Base-by-base conservation (phyloP, 2,797 vertebrate genomes). In the Halcyon leucocephala region DNA sequence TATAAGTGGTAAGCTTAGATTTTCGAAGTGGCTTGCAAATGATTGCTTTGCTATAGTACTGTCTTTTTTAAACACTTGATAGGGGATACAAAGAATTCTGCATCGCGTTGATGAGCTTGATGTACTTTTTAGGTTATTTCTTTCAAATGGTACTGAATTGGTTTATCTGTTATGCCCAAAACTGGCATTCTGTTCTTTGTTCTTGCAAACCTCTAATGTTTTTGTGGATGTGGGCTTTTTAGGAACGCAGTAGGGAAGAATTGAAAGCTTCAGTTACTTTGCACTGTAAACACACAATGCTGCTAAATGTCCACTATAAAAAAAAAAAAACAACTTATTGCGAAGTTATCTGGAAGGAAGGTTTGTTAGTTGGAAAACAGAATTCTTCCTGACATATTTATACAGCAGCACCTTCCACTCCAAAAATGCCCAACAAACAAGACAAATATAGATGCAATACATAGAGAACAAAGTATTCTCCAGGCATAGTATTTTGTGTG, bases 241-340 rank as follows among this genome's bases (percentile, higher is more conserved):
- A 57, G 82, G 54, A 72, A 26, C 0, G 1, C 20, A 33, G 74
- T 39, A 70, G 54, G 64, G 48, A 46, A 69, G 49, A 86, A 83
- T 57, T 12, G 84, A 95, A 88, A 86, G 42, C 70, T 91, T 92
- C 67, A 65, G 35, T 65, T 91, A 37, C 51, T 91, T 64, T 86
- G 25, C 22, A 41, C 26, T 82, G 28, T 85, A 87, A 92, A 87
- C 14, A 72, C 14, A 29, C 71, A 76, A 67, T 1, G 1, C 66
- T 95, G 72, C 39, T 94, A 60, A 82, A 55, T 88, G 42, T 87
- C 42, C 49, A 25, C 21, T 44, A 5, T 62, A 61, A 82, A 92
- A 92, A 70, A 79, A 70, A 79, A 37, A 37, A 37, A 10, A 9
- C 35, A 37, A 7, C 14, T 3, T 64, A 42, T 4, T 87, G 39